Evolutionary conservation across 23 tunicate genomes (phyloP).

Genomic region (Ascidia mentula): DNA sequence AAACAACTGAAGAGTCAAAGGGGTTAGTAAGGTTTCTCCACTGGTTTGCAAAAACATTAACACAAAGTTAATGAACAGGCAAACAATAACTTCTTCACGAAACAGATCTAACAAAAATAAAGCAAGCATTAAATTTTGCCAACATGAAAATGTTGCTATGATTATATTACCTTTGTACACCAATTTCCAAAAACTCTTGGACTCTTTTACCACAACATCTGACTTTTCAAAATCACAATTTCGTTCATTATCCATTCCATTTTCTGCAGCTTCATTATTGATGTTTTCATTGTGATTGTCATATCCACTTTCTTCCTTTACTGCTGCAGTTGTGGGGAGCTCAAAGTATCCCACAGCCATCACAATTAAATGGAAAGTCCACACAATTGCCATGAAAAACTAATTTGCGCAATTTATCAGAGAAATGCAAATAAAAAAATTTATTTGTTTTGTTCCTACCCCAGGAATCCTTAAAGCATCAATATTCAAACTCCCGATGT

Average conservation of each 20-base stretch:
- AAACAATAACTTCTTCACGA: constrained; percentile 84
- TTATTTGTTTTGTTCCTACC: constrained; percentile 5
- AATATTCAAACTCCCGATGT: constrained; percentile 42
- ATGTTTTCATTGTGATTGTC: not conserved
- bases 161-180: not conserved
- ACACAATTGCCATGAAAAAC: constrained; percentile 72
- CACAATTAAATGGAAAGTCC: constrained; percentile 47
- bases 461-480: constrained; percentile 53
- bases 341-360: constrained; percentile 45
- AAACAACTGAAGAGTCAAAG: constrained; percentile 51
- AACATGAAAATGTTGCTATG: not conserved
- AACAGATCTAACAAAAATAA: constrained; percentile 52
- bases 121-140: not conserved
- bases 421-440: not conserved
- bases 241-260: too few species aligned
- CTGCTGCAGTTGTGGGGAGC: not conserved
- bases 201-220: not conserved
- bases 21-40: constrained; percentile 67
- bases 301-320: not conserved
- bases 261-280: not conserved
- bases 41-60: constrained; percentile 90
- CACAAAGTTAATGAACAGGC: constrained; percentile 49
- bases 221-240: not conserved
- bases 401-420: not conserved
- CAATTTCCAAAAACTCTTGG: not conserved